Evolutionary conservation across 2,113 vertebrate species (phyloP).

Genomic region (Grallaria varia): DNA sequence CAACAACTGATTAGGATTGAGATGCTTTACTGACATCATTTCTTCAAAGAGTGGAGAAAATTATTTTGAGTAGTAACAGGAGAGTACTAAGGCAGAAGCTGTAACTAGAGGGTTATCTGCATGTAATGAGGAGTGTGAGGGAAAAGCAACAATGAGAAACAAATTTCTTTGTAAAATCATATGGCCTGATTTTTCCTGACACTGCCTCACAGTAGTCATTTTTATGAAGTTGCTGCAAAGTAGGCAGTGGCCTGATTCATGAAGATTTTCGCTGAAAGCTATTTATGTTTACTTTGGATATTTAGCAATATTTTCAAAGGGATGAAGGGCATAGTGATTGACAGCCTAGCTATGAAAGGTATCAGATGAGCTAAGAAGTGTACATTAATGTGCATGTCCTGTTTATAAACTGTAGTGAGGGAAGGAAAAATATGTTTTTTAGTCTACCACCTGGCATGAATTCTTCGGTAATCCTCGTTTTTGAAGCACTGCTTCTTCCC

Average conservation of each 20-base stretch:
- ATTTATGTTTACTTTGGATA: neutral
- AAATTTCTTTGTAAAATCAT: neutral
- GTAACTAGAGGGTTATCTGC: neutral
- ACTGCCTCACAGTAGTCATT: neutral
- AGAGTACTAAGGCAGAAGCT: neutral
- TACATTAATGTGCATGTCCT: neutral
- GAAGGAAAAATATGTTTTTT: neutral
- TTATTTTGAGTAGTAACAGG: neutral
- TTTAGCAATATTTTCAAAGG: neutral
- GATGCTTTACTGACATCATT: neutral
- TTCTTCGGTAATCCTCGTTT: neutral
- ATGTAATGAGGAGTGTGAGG: neutral
- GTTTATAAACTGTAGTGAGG: neutral
- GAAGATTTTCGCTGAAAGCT: neutral
- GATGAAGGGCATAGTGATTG: neutral
- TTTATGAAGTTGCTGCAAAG: neutral
- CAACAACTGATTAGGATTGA: neutral
- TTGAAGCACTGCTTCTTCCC: neutral
- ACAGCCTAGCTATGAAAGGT: neutral
- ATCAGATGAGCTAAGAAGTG: neutral
- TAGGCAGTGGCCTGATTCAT: neutral
- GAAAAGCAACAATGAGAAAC: neutral
- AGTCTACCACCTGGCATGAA: neutral
- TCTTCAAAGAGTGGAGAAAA: neutral
- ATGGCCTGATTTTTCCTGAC: slow-evolving; percentile 11